Percentiles rank a stretch among this genome's conserved stretches.
phyloP scores from a whole-genome alignment of 2,797 vertebrate genomes.

The Bryconaethiops microstoma region DNA sequence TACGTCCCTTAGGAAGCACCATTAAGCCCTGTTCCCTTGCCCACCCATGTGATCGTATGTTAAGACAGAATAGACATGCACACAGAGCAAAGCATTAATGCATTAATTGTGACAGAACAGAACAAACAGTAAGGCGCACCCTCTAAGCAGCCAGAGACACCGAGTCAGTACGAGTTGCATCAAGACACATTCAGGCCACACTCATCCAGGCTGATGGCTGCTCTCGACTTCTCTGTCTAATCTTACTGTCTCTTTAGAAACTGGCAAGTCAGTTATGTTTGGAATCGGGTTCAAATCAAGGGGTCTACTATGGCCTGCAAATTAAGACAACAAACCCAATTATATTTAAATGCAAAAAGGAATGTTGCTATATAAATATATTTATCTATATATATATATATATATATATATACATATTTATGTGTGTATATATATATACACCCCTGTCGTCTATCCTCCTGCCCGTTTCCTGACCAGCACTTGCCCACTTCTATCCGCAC shows the following conservation, averaged over 20 bases:
- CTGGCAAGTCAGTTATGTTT: not conserved
- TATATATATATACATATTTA: not conserved
- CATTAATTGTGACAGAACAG: constrained; percentile 50
- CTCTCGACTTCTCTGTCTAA: constrained; percentile 19
- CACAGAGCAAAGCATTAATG: constrained; percentile 59
- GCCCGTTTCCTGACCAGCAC: constrained; percentile 30
- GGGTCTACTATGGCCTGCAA: constrained; percentile 28
- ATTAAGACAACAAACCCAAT: constrained; percentile 32
- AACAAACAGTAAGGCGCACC: constrained; percentile 38
- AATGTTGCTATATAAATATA: not conserved
- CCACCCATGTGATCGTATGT: constrained; percentile 47
- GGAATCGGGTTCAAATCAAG: not conserved
- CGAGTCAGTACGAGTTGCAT: constrained; percentile 44
- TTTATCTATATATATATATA: not conserved
- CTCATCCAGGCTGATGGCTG: constrained; percentile 24
- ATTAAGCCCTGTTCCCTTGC: constrained; percentile 14
- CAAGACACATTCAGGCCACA: constrained; percentile 34
- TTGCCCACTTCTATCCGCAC: constrained; percentile 49
- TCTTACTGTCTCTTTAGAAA: constrained; percentile 7
- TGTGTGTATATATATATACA: not conserved
- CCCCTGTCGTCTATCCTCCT: constrained; percentile 28
- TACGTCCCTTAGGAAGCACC: constrained; percentile 4
- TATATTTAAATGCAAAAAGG: constrained; percentile 3
- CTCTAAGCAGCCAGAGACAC: constrained; percentile 49
- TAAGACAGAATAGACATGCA: constrained; percentile 56